These are phyloP conservation scores for Aspidiotus destructor DNA, from an alignment of 2,888 invertebrate genomes.

Conservation along the genomic window DNA sequence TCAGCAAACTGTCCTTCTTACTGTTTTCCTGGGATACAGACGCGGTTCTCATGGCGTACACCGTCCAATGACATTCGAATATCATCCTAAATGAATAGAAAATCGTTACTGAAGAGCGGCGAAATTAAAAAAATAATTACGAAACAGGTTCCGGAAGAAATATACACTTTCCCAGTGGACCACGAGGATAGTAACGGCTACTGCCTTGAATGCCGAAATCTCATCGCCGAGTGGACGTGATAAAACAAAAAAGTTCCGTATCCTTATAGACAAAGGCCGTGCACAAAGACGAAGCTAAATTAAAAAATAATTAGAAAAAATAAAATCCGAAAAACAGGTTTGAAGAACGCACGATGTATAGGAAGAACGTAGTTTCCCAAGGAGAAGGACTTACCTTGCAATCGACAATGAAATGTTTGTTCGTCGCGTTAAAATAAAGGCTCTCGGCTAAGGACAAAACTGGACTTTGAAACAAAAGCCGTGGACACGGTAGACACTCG, in stretches of 20 bases:
- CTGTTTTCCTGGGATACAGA: too few species aligned
- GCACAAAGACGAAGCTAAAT: slow-evolving; percentile 11
- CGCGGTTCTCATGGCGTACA: too few species aligned
- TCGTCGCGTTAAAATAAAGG: slow-evolving; percentile 16
- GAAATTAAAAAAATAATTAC: slow-evolving; percentile 1
- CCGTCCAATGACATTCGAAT: too few species aligned
- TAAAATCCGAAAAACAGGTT: slow-evolving; percentile 9
- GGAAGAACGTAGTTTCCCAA: slow-evolving; percentile 11
- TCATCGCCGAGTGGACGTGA: neutral
- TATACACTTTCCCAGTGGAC: neutral
- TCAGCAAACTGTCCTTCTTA: too few species aligned
- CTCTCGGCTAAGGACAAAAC: slow-evolving; percentile 21
- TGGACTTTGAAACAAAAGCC: slow-evolving; percentile 29
- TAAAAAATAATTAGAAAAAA: slow-evolving; percentile 27
- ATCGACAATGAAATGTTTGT: neutral
- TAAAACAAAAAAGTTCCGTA: neutral
- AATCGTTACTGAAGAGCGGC: neutral
- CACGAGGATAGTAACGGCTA: neutral
- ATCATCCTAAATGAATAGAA: neutral
- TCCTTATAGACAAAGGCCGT: neutral
- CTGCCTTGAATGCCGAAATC: too few species aligned
- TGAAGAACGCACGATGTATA: neutral
- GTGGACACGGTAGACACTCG: slow-evolving; percentile 14
- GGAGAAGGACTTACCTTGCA: slow-evolving; percentile 3
- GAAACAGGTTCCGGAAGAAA: slow-evolving; percentile 2